phyloP scores from a whole-genome alignment of 2,113 vertebrate species.

The Lepus timidus region DNA sequence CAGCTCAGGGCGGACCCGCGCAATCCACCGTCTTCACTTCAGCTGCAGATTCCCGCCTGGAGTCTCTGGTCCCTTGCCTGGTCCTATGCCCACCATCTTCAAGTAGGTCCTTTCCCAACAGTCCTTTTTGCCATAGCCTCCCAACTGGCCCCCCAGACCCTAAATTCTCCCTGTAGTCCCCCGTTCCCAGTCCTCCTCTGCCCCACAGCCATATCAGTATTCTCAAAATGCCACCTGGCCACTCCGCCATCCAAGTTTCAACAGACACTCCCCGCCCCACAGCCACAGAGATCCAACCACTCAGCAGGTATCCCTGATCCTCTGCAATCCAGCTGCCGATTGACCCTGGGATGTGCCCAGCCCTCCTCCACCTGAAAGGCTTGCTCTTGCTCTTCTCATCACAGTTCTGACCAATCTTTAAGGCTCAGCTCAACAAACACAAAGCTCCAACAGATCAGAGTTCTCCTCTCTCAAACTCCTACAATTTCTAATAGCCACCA shows the following conservation, averaged over 20 bases:
- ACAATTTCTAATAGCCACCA: background rate
- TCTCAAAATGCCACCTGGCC: background rate
- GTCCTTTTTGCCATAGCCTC: background rate
- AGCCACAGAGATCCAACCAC: background rate
- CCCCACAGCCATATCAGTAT: background rate
- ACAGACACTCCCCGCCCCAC: background rate
- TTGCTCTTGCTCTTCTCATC: background rate
- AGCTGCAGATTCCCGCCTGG: background rate
- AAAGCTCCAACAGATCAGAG: background rate
- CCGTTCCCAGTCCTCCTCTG: background rate
- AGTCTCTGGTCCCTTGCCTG: background rate
- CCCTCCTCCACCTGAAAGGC: background rate
- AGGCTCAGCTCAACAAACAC: background rate
- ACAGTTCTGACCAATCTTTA: background rate
- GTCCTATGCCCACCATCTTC: background rate
- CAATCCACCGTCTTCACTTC: background rate
- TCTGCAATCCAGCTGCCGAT: background rate
- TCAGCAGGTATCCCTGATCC: background rate
- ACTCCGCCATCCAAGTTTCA: background rate
- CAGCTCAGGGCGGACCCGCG: background rate
- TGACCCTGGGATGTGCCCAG: background rate
- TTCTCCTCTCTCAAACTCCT: slow-evolving; percentile 1
- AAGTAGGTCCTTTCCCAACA: background rate
- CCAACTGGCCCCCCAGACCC: background rate
- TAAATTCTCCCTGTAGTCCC: background rate